Percentiles rank a stretch among this genome's conserved stretches.
Evolutionary conservation across 1,140 invertebrate genomes (phyloP).

Genomic region (Thaumetopoea pityocampa): DNA sequence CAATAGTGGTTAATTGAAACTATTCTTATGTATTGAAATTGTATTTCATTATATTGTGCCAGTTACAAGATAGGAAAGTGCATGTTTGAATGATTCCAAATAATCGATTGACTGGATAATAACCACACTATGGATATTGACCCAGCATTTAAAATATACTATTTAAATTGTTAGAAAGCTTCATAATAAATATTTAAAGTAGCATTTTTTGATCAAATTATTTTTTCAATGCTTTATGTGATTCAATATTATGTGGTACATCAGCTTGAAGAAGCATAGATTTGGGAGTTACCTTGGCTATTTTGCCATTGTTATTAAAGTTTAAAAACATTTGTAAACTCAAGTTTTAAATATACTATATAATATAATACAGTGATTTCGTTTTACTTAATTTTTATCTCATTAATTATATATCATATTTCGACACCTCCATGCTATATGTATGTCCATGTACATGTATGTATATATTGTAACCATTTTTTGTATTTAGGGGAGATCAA

Average conservation of each 20-base stretch:
- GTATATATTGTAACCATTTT: background rate
- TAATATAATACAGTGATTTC: constrained; percentile 47
- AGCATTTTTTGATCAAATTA: constrained; percentile 72
- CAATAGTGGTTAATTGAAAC: too few species aligned
- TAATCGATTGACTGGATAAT: constrained; percentile 51
- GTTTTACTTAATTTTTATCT: constrained; percentile 31
- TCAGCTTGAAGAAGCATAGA: constrained; percentile 50
- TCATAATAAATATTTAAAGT: constrained; percentile 68
- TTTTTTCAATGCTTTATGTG: constrained; percentile 69
- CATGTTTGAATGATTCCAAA: constrained; percentile 57
- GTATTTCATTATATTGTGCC: too few species aligned
- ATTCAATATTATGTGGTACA: constrained; percentile 65
- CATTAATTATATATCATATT: constrained; percentile 4
- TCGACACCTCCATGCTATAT: background rate
- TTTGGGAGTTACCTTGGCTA: constrained; percentile 51
- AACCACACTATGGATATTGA: too few species aligned
- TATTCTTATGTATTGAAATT: too few species aligned
- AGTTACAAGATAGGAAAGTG: too few species aligned
- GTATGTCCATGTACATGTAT: background rate
- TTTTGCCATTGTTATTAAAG: constrained; percentile 59
- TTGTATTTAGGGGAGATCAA: too few species aligned
- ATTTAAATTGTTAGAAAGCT: constrained; percentile 69
- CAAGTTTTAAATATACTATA: constrained; percentile 72
- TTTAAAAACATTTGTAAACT: constrained; percentile 66
- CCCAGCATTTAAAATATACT: constrained; percentile 72